Conservation (phyloP, 2,113 vertebrate genomes). For the Calypte anna region DNA sequence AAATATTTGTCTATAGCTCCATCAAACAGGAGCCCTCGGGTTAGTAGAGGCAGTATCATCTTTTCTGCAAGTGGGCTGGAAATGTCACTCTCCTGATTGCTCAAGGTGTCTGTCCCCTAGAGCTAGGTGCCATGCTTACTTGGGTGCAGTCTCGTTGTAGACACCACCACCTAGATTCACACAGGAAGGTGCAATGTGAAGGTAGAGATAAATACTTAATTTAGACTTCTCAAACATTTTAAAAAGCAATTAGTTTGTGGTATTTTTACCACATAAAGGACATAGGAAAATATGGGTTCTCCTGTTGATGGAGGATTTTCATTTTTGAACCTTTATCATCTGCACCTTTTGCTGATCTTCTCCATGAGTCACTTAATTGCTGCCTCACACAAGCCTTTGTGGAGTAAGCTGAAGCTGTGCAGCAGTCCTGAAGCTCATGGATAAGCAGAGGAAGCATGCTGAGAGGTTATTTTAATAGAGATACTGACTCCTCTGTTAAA, state of each 20-base stretch:
- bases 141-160: rapidly evolving
- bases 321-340: neutral
- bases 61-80: neutral
- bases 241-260: neutral
- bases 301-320: neutral
- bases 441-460: neutral
- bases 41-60: neutral
- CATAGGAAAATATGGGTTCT: neutral
- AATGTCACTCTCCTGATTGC: neutral
- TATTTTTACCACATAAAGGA: neutral
- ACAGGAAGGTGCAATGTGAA: neutral
- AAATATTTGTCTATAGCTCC: neutral
- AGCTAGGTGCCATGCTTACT: neutral
- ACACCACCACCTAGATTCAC: neutral
- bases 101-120: neutral
- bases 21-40: neutral
- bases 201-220: neutral
- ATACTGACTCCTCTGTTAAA: neutral
- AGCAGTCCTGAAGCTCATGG: neutral
- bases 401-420: neutral
- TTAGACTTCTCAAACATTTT: neutral
- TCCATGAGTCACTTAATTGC: neutral
- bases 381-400: neutral
- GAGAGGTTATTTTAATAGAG: neutral
- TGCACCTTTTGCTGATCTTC: neutral